Percentiles rank a stretch among this genome's conserved stretches.
Conservation (phyloP, 2,888 invertebrate species). For the Caenorhabditis sp. region DNA sequence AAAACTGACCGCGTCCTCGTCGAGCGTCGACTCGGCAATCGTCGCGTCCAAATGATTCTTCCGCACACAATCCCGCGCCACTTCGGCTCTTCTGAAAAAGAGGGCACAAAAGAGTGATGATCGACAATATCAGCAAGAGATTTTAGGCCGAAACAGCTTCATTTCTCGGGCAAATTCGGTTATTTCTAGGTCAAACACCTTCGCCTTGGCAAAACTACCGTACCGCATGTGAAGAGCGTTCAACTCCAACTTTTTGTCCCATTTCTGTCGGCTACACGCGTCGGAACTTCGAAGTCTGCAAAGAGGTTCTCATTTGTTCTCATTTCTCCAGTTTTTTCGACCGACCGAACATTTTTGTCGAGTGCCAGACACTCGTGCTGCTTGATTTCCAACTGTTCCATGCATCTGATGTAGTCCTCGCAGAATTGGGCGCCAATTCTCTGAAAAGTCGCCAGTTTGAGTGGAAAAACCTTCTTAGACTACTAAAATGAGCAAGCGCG, state of each 20-base stretch:
- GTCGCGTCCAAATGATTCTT: constrained; percentile 41
- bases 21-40: constrained; percentile 54
- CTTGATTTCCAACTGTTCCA: constrained; percentile 62
- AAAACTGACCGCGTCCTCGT: constrained; percentile 29
- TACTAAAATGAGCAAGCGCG: too few species aligned
- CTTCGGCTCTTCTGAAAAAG: constrained; percentile 44
- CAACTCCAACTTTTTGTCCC: constrained; percentile 61
- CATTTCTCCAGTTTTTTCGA: neutral
- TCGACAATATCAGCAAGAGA: too few species aligned
- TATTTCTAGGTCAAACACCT: constrained; percentile 4
- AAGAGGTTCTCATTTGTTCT: neutral
- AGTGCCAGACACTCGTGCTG: constrained; percentile 59
- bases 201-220: neutral
- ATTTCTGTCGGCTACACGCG: constrained; percentile 52
- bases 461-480: too few species aligned
- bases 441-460: too few species aligned
- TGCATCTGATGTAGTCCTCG: constrained; percentile 60
- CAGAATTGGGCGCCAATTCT: constrained; percentile 28
- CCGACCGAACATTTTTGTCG: constrained; percentile 54
- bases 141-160: too few species aligned
- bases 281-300: constrained; percentile 42
- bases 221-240: constrained; percentile 64
- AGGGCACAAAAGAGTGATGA: too few species aligned
- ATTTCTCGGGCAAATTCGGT: constrained; percentile 19
- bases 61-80: constrained; percentile 57